Evolutionary conservation across 1,140 invertebrate species (phyloP), one percentile per base, ranked within the genome.

Genomic region (Zaprionus inermis): DNA sequence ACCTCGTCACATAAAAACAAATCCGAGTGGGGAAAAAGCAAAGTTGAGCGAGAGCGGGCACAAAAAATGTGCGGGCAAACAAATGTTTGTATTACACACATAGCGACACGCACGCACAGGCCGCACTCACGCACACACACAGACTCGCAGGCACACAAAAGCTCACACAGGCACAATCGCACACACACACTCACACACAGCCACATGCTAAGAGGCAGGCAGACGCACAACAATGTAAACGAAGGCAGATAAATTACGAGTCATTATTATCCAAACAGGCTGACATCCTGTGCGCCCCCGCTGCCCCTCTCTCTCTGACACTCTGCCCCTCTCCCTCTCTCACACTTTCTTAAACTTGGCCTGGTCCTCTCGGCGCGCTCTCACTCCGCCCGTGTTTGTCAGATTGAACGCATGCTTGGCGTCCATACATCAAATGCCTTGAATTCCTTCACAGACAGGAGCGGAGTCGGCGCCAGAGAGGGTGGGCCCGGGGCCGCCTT

Each of bases 241-340:
- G 83, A 89, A 83, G 78, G 84, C 79, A 88, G 83, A 88, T 89
- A 88, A 88, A 88, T 88, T 88, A 83, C 83, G 70, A 88, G 73
- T 75, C 79, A 88, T 88, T 88, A 88, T 88, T 89, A 88, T 88
- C 70, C 83, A 72, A 82, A 85, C 82, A 79, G 85, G 79, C 82
- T 72, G 78, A 72, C 55, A 72, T 72, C 54, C 63, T 67, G 55
- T 66, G 44, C 52, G 28, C 24, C 24, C 16, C 7, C 2, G 10
- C 10, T 41, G 7, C 28, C 41, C 18, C 18, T 20, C 34, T 20
- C 36, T 41, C 49, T 52, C 46, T 49, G 16, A 3, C 41, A 46
- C 66, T 11, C 34, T 11, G 5, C 41, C 58, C 49, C 14, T 36
- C 44, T 30, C 54, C 41, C 16, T 30, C 11, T n/a, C 22, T 22